Base-by-base conservation (phyloP, 2,888 invertebrate species). In the Troglohyphantes excavatus region DNA sequence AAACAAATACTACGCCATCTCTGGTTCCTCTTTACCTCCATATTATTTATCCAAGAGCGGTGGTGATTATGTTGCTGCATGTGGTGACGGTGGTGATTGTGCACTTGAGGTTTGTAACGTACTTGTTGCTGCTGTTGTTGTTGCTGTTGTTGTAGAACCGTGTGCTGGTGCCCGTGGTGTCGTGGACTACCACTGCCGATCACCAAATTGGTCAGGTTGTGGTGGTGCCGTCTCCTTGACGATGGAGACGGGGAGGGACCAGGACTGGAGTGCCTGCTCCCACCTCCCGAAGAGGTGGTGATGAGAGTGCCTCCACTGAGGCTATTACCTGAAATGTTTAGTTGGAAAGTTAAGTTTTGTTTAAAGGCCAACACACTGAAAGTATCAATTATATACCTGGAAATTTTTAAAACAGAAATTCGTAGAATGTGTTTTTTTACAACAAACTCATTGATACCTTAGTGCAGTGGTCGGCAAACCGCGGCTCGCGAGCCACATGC, bases 111-210 rank as follows among this genome's bases (percentile, higher is more conserved):
- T 93, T 94, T 94, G 79, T 76, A 88, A 87, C 92, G 89, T 90
- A 92, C 91, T 91, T 92, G 92, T 93, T 94, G 95, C 53, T 53
- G 13, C 68, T 78, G 85, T 86, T 92, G 89, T 91, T 92, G 90
- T 91, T 92, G 92, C 93, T 94, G 95, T 17, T 53, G 53, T 93
- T 94, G 95, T 94, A 94, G 95, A 95, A 91, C 93, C 93, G 92
- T 93, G 95, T 94, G 93, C 95, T 95, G 91, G 84, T 91, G 90
- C 65, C 88, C 68, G 68, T 91, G 91, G 73, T 91, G 91, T 2
- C 84, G 81, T n/a, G 91, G 86, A 67, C 91, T 87, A 61, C 90
- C 90, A 72, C 91, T 91, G 59, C 92, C 91, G 68, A 92, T 91
- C n/a, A 92, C 92, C 27, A 92, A 63, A 46, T 91, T 92, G 78